phyloP scores from a whole-genome alignment of 2,888 invertebrate species.

The Acrobasis consociella region DNA sequence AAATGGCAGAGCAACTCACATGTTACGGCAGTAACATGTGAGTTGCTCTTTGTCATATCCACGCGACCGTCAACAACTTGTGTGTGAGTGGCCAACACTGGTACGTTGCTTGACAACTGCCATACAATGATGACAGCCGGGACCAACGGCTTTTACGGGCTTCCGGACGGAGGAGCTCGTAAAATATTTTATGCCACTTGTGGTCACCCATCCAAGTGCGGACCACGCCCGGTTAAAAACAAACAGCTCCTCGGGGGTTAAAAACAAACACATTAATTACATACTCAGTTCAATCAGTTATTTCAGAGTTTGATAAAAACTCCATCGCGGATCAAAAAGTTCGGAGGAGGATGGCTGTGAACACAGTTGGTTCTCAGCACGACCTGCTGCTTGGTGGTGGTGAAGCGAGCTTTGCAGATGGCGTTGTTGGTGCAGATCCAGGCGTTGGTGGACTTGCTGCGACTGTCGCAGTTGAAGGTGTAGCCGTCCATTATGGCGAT shows the following conservation, averaged over 20 bases:
- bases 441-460: neutral
- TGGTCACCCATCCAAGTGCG: too few relatives aligned
- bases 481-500: constrained; percentile 25
- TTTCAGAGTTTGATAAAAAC: neutral
- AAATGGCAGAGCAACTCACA: neutral
- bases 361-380: constrained; percentile 19
- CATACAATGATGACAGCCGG: too few relatives aligned
- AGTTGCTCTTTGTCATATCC: too few relatives aligned
- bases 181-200: too few relatives aligned
- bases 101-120: too few relatives aligned
- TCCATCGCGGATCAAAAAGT: constrained; percentile 29
- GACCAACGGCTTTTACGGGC: too few relatives aligned
- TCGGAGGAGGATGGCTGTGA: constrained; percentile 31
- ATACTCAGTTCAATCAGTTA: neutral
- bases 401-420: constrained; percentile 28
- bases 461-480: constrained; percentile 28
- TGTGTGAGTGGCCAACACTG: too few relatives aligned
- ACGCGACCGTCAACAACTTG: too few relatives aligned
- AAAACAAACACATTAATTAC: neutral
- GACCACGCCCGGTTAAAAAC: too few relatives aligned
- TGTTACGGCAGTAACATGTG: too few relatives aligned
- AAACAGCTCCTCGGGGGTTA: too few relatives aligned
- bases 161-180: too few relatives aligned
- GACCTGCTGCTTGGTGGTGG: neutral
- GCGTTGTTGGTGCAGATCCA: constrained; percentile 28